Evolutionary conservation across 1,140 invertebrate species (phyloP), one percentile per base, ranked within the genome.

Genomic region (Ectropis grisescens): DNA sequence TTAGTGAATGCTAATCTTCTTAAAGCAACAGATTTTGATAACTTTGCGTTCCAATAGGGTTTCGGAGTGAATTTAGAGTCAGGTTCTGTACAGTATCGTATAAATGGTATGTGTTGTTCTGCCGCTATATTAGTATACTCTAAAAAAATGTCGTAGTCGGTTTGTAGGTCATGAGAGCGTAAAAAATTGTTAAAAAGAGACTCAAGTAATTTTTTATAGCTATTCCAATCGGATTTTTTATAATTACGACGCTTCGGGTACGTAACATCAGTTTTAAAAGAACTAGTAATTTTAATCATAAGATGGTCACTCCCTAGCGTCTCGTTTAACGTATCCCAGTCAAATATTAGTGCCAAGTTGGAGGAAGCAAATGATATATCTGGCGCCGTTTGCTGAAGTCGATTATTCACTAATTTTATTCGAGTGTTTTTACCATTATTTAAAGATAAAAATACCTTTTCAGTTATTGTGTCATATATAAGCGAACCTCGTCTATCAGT

Each of bases 1-100:
- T 29, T 29, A 8, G 14, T 26, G 1, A 66, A 13, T 8, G 58
- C 58, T 25, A 58, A 22, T 12, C 61, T 37, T 8, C 55, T 16
- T 13, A 50, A 11, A 5, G 61, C 55, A 4, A 61, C 47, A 14
- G 33, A 11, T 26, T 40, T 16, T 1, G 58, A 66, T 13, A 58
- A 26, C 11, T 13, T 1, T 11, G 33, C 26, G 29, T 29, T 35
- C 53, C 58, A 66, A 29, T 66, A 62, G 5, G 11, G 14, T 38
- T 55, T 52, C n/a, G 51, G 47, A 12, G 13, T 38, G 43, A 64
- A 59, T 25, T 41, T 43, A 9, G 11, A 23, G 1, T 16, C 11
- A 7, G 49, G 45, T 7, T 38, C 25, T 12, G 5, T 10, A 36
- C 25, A 34, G 15, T 40, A 31, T 36, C 40, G 46, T 34, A 39